Base-by-base conservation (phyloP, 2,797 vertebrate genomes). In the Varecia variegata region DNA sequence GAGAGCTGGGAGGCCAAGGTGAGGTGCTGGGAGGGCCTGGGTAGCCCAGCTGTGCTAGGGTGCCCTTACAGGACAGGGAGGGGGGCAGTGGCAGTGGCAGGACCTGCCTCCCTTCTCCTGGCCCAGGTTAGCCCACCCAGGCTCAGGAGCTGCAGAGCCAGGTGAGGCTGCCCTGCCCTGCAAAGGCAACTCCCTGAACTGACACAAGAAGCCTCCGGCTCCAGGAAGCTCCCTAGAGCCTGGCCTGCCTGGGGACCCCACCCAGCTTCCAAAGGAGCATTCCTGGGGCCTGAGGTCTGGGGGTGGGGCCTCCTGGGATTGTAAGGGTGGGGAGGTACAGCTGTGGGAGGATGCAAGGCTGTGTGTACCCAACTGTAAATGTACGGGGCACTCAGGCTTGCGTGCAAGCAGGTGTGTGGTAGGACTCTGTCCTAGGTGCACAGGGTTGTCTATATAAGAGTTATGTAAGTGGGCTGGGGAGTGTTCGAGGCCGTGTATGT, bases 221-320 rank as follows among this genome's bases (percentile, higher is more conserved):
- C 90, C 90, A 96, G 97, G 95, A 96, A 98, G 97, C 97, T 97
- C 94, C 94, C 95, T 87, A 82, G 95, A 95, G 88, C 91, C 83
- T 71, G 62, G 97, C 95, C 95, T 96, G 96, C 96, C 30, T 91
- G 54, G 88, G 97, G 96, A 96, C 97, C 96, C 96, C 97, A 97
- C 97, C 97, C 97, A 95, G 1, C 97, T 96, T 97, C 97, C 90
- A 93, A 81, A 91, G 94, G 98, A 98, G 97, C 96, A 97, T 97
- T 97, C 97, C 96, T 97, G 93, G 96, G 81, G 90, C 94, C 95
- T 96, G 97, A 97, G 93, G 93, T 97, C 93, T 97, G 88, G 95
- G 94, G 96, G 96, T 71, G 96, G 93, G 82, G 93, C 93, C 82
- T 95, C 88, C 58, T 79, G 91, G 83, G 91, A 76, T 91, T 43